Percentiles rank a stretch among this genome's conserved stretches.
These are phyloP conservation scores for Amphipoea oculea DNA, from an alignment of 2,888 invertebrate species.

Conservation along the genomic window DNA sequence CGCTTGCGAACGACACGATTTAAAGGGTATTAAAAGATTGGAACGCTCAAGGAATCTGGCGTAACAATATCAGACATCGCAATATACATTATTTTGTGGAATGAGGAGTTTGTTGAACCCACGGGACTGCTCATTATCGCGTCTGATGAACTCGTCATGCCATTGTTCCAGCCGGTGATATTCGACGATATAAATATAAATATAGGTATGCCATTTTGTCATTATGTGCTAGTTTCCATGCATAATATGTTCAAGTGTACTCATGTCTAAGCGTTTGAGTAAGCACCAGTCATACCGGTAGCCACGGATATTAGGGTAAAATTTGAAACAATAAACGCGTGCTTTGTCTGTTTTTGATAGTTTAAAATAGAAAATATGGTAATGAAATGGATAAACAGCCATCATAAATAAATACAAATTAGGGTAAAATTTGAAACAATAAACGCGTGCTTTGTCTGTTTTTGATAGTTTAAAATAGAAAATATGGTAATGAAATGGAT, in stretches of 20 bases:
- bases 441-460: slow-evolving; percentile 4
- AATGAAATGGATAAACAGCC: not conserved
- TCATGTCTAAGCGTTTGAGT: slow-evolving; percentile 1
- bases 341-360: slow-evolving; percentile 1
- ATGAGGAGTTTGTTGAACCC: slow-evolving; percentile 88
- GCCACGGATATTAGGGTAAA: slow-evolving; percentile 1
- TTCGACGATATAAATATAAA: slow-evolving; percentile 71
- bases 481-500: not conserved
- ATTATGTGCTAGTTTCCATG: slow-evolving; percentile 14
- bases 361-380: not conserved
- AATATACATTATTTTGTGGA: slow-evolving; percentile 84
- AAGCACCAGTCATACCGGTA: slow-evolving; percentile 1
- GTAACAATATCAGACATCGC: slow-evolving; percentile 78
- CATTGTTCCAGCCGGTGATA: slow-evolving; percentile 84
- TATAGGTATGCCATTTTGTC: slow-evolving; percentile 60
- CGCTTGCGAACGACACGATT: slow-evolving; percentile 72
- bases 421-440: slow-evolving; percentile 4
- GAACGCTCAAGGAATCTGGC: slow-evolving; percentile 73
- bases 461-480: not conserved
- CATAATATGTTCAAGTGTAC: slow-evolving; percentile 11
- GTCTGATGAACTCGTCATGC: slow-evolving; percentile 87
- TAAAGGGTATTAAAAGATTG: slow-evolving; percentile 72
- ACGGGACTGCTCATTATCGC: slow-evolving; percentile 88
- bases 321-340: slow-evolving; percentile 5
- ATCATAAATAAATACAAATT: not conserved